Percentiles rank a stretch among this genome's conserved stretches.
These are phyloP conservation scores for Narcine bancroftii DNA, from an alignment of 2,113 vertebrate species.

Conservation along the genomic window DNA sequence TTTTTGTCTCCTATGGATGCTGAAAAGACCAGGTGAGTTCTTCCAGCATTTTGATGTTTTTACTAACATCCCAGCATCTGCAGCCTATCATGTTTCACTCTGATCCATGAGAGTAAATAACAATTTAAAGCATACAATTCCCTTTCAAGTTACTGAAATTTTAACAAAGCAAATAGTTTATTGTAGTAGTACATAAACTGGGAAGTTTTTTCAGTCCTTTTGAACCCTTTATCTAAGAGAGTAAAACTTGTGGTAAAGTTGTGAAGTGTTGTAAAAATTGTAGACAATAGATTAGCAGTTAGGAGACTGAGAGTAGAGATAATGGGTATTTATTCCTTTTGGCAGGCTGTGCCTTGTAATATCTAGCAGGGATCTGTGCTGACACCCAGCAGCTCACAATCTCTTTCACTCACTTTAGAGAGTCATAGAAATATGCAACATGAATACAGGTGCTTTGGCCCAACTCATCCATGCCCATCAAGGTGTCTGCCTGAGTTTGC, in stretches of 20 bases:
- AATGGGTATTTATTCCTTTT: background rate
- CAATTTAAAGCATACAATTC: background rate
- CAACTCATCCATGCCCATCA: no score
- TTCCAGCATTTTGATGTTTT: no score
- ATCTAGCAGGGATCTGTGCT: background rate
- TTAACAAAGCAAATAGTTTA: background rate
- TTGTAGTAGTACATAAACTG: background rate
- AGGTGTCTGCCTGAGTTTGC: no score
- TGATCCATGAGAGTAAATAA: background rate
- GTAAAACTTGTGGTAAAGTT: background rate
- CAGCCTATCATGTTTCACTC: no score
- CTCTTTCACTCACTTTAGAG: background rate
- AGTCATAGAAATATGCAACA: no score
- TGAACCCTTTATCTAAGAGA: background rate
- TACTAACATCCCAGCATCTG: no score
- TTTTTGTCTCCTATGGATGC: no score
- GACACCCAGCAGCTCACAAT: background rate
- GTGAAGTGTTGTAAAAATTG: background rate
- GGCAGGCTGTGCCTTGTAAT: background rate
- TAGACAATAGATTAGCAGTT: background rate
- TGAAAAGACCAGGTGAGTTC: no score
- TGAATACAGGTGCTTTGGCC: no score
- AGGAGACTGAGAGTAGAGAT: background rate
- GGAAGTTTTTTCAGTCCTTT: background rate
- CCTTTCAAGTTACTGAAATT: conserved; percentile 4